Evolutionary conservation across 2,888 invertebrate species (phyloP), one percentile per base, ranked within the genome.

Genomic region (Lasioglossum pauxillum): DNA sequence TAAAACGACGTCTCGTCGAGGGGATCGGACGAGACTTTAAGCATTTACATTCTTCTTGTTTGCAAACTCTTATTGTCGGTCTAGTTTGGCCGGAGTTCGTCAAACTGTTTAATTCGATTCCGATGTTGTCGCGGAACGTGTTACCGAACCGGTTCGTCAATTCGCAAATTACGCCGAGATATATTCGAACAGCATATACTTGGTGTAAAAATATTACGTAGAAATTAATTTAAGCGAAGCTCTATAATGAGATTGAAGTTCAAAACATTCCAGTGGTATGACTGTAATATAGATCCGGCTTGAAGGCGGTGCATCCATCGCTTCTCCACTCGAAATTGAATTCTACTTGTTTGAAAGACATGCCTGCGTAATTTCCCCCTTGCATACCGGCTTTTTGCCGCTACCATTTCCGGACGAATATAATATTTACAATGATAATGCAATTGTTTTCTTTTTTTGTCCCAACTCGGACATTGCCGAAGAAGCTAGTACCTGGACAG

Each of bases 1-100:
- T 67, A 67, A 23, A 67, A 67, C 10, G 35, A 23, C 23, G 16
- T 31, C 35, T 67, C 67, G 19, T 0, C 23, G 35, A 3, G 27
- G 1, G 14, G 14, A 1, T 31, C 64, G 19, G 27, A 8, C 67
- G 19, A 67, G 67, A 35, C 67, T 19, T 67, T 0, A 10, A 19
- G 23, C 67, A 19, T 67, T 67, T 67, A 64, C 27, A 64, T 64
- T 64, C 60, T 27, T 31, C 60, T 64, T 64, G 60, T 31, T 64
- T 64, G 5, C 60, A 7, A 64, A 31, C 27, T 16, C 60, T 64
- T 64, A 64, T 64, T 64, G 60, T 31, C 27, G 2, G 31, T 27
- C 31, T 64, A 31, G 27, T 16, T 64, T 64, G 60, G 60, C 27
- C 16, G 14, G 27, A 31, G 60, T 64, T 31, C 27, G 16, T 16